These are phyloP conservation scores for Oncorhynchus masou DNA, from an alignment of 2,113 vertebrate species.

Conservation along the genomic window DNA sequence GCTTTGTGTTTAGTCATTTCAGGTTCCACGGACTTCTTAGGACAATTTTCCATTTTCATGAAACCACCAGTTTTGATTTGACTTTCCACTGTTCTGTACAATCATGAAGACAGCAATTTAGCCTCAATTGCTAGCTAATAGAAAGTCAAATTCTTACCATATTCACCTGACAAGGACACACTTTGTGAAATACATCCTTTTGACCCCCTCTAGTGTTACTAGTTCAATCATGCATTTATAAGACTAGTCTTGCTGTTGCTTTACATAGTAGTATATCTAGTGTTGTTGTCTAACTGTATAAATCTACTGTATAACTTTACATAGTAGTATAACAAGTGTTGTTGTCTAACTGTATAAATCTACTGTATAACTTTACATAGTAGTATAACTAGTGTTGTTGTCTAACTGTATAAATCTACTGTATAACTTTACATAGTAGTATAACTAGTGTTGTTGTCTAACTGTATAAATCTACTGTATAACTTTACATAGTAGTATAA, in stretches of 20 bases:
- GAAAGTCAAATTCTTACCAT: neutral
- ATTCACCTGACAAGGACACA: neutral
- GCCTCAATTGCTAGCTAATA: neutral
- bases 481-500: too few relatives aligned
- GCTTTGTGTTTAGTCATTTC: neutral
- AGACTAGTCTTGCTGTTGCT: neutral
- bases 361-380: too few relatives aligned
- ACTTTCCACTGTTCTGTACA: neutral
- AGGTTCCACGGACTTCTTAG: neutral
- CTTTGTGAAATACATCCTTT: constrained; percentile 16
- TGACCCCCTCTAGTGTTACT: constrained; percentile 44
- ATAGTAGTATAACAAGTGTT: too few relatives aligned
- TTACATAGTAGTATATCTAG: neutral
- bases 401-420: neutral
- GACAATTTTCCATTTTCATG: neutral
- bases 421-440: too few relatives aligned
- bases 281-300: neutral
- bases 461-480: too few relatives aligned
- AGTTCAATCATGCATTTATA: constrained; percentile 3
- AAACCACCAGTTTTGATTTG: neutral
- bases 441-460: neutral
- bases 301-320: too few relatives aligned
- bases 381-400: neutral
- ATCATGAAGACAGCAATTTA: neutral
- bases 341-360: too few relatives aligned